Percentiles rank a stretch among this genome's conserved stretches.
Evolutionary conservation across 2,113 vertebrate species (phyloP).

Genomic region (chimpanzee (Pan troglodytes)): DNA sequence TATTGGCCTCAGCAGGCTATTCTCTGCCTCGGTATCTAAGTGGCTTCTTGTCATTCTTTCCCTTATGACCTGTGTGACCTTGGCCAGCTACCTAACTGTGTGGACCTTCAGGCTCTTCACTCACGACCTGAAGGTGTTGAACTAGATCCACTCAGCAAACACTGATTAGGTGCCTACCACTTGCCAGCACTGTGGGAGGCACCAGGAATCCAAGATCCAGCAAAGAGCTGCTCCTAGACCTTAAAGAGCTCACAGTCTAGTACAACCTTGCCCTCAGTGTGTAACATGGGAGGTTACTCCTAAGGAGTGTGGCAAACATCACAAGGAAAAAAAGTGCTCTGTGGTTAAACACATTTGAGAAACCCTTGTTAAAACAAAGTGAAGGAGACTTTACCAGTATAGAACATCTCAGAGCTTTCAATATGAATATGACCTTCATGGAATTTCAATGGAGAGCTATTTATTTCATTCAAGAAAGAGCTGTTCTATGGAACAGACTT

Average conservation of each 20-base stretch:
- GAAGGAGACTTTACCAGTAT: not conserved
- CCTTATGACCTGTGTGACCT: not conserved
- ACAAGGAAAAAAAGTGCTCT: too few species aligned
- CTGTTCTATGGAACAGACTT: too few species aligned
- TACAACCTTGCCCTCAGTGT: not conserved
- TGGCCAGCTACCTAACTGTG: not conserved
- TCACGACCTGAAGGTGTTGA: not conserved
- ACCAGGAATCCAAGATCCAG: not conserved
- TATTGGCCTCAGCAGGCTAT: not conserved
- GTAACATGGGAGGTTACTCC: too few species aligned
- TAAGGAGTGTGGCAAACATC: not conserved
- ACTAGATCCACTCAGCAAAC: not conserved
- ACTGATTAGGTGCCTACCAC: not conserved
- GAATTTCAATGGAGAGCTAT: not conserved
- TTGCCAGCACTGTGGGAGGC: not conserved
- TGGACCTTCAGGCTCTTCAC: too few species aligned
- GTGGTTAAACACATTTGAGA: not conserved
- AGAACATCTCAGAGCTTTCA: not conserved
- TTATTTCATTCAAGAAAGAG: too few species aligned
- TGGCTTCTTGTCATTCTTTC: not conserved
- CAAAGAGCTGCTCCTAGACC: not conserved
- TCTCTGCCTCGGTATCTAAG: not conserved
- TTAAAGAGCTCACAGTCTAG: not conserved
- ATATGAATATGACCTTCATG: not conserved
- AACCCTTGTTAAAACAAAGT: not conserved